Evolutionary conservation across 2,888 invertebrate genomes (phyloP), one percentile per base, ranked within the genome.

Genomic region (Sarcophaga rosellei): DNA sequence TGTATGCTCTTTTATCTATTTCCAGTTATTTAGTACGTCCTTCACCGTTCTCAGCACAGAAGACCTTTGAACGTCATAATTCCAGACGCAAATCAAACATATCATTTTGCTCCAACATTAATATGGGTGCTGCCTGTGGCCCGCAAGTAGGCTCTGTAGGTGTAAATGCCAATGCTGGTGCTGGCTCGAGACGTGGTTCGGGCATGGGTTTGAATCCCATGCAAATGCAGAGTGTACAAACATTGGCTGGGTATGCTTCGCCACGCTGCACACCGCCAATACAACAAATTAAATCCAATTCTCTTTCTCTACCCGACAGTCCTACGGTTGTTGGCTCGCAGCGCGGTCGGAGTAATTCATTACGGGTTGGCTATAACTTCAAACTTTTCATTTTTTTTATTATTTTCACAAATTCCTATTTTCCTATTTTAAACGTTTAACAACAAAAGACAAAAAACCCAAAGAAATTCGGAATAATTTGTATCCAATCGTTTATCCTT

Each of bases 21-120:
- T 94, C 59, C 94, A 98, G 97, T 92, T 98, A 98, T 91, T 94
- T 98, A 91, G 97, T 99, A 61, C 95, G 98, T 15, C 99, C 99
- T 1, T 98, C 98, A 91, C 98, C 99, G 15, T 98, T 99, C 93
- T 98, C 98, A 57, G 98, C 98, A 35, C 98, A 98, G 93, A 98
- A 98, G 94, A 98, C 98, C 0, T 98, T 98, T 93, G 98, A 98
- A 92, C 95, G 98, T 2, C 98, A 98, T 94, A 98, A 98, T 93
- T 97, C 97, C 87, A 94, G 98, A 12, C 95, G 98, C 76, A 97
- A 97, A 94, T 97, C 97, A 76, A 98, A 98, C 94, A 97, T 98
- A 90, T 97, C 97, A 91, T 97, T 97, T 93, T 97, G 97, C 92
- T 97, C 97, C 75, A 96, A 97, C 92, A 96, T 96, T 35, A 93